Base-by-base conservation (phyloP, 2,888 invertebrate species). In the Pandemis cinnamomeana region DNA sequence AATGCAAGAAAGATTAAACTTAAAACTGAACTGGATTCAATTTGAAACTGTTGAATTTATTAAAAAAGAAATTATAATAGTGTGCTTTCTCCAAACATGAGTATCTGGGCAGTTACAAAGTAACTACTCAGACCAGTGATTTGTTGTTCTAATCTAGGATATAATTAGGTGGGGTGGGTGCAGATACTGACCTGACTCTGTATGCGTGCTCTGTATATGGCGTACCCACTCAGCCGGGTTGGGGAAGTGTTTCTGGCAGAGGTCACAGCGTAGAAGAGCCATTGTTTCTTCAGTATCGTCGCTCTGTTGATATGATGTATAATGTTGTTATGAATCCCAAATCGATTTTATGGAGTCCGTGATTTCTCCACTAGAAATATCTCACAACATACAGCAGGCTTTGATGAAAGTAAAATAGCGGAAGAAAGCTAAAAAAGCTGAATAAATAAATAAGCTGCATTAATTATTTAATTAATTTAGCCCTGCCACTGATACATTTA, bases 191-290 rank as follows among this genome's bases (percentile, higher is more conserved):
- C 94, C 95, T 80, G 95, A 91, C 86, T 97, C 97, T 0, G 97
- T 97, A 89, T 98, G 98, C 48, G 97, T 96, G 85, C 95, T 96
- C 87, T 97, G 97, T 85, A 98, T 96, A 85, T 98, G 98, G 5
- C 97, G 96, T 63, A 98, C 98, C 98, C 98, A 98, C 89, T 97
- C 97, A 27, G 96, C 97, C 0, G 98, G 97, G 76, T 97, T 97
- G 62, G 96, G 95, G 92, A 96, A 96, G 79, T 95, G 94, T 95
- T 96, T 95, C 95, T 96, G 94, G 82, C 97, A 97, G 20, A 97
- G 91, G 83, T 97, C 97, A 87, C 97, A 97, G 71, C 96, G 96
- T 7, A 97, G 90, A 60, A 97, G 95, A n/a, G 97, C 96, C 92
- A 95, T 96, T 20, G 95, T 96, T 77, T 96, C 96, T 77, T 96